phyloP scores from a whole-genome alignment of 2,113 vertebrate species.

The Pelecanus crispus region DNA sequence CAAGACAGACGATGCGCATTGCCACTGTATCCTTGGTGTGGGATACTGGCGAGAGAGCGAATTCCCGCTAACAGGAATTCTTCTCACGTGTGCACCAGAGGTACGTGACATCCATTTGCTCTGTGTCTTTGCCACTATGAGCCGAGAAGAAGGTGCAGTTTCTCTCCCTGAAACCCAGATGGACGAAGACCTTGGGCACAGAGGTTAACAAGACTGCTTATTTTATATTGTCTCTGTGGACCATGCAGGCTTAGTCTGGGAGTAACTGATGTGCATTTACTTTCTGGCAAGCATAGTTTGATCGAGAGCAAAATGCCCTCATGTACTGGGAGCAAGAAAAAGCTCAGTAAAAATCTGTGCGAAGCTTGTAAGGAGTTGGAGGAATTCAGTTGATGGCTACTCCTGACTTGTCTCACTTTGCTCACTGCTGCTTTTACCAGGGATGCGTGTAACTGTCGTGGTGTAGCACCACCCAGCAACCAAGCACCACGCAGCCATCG shows the following conservation, averaged over 20 bases:
- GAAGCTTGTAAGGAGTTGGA: neutral
- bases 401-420: neutral
- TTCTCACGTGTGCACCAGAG: neutral
- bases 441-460: neutral
- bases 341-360: neutral
- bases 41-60: neutral
- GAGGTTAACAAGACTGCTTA: neutral
- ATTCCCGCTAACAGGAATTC: neutral
- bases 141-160: neutral
- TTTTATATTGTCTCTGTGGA: neutral
- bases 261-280: neutral
- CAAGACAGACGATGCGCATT: neutral
- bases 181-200: no score
- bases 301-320: neutral
- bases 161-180: neutral
- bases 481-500: no score
- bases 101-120: neutral
- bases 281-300: neutral
- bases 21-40: no score
- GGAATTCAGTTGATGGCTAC: neutral
- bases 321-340: neutral
- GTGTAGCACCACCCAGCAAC: no score
- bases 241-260: rapidly evolving
- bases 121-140: neutral
- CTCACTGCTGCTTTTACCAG: neutral